Base-by-base conservation (phyloP, 2,797 vertebrate genomes). In the Pangasius djambal region DNA sequence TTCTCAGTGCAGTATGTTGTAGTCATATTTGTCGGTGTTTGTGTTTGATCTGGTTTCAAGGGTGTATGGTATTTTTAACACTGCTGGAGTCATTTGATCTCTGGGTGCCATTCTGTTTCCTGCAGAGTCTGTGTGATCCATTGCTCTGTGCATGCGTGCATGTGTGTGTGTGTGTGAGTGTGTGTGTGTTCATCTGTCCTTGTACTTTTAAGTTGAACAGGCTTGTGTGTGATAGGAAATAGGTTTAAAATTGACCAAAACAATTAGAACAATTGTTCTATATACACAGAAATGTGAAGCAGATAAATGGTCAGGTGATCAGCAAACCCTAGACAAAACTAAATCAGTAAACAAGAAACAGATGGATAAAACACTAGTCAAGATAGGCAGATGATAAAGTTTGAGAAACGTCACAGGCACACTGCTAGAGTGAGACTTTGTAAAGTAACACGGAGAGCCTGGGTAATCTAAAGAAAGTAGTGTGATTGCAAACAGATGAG, bases 71-170 rank as follows among this genome's bases (percentile, higher is more conserved):
- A 44, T 89, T 92, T 89, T 89, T 61, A 61, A 86, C 28, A 57
- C 79, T 50, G 83, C 83, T 90, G 86, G 86, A 87, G 52, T 75
- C 67, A 82, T 87, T 88, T 92, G 91, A 92, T 92, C 84, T 81
- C 86, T 86, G 55, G 70, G 16, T 81, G 86, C 86, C 65, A 69
- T 89, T 89, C 82, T 72, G 88, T 31, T 20, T 55, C 90, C 91
- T 88, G 74, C 83, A 86, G 91, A 65, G 88, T 85, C 74, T 89
- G 50, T 90, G 72, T 89, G 89, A 91, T 91, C 89, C 2, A n/a
- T 72, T 65, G 77, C 89, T 88, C 55, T 77, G 59, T 82, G 31
- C 88, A 31, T 86, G 52, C 12, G 10, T 67, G 5, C 2, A 0
- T 34, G 67, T 44, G 37, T 40, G 34, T 34, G 67, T 65, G 25